Evolutionary conservation across 2,888 invertebrate genomes (phyloP).

Genomic region (Catonia carolina): DNA sequence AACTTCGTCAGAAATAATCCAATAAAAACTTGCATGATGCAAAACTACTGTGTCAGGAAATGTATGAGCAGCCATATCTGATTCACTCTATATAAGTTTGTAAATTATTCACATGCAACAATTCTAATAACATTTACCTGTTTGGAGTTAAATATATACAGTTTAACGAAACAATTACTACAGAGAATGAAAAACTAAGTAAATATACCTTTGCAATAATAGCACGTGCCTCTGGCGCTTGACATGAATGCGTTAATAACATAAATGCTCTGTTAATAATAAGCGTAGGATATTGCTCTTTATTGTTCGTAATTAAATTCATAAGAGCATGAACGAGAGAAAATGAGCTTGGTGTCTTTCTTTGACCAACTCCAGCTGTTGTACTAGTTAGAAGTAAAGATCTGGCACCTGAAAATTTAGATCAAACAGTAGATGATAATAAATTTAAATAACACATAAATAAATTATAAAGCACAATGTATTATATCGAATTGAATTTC

Average conservation of each 20-base stretch:
- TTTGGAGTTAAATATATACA: no score
- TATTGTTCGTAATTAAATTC: constrained; percentile 40
- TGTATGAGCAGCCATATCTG: no score
- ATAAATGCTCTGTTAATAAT: constrained; percentile 47
- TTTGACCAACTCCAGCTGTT: constrained; percentile 47
- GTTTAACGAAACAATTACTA: background rate
- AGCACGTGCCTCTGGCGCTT: constrained; percentile 54
- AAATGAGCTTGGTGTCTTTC: constrained; percentile 46
- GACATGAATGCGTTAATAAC: constrained; percentile 48
- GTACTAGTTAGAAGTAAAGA: constrained; percentile 48
- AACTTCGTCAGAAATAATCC: no score
- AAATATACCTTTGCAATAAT: constrained; percentile 54
- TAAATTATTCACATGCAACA: no score
- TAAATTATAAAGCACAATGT: no score
- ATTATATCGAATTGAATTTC: no score
- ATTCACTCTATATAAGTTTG: no score
- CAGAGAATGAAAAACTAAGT: constrained; percentile 24
- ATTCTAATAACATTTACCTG: no score
- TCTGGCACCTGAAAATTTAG: constrained; percentile 43
- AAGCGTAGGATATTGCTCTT: constrained; percentile 48
- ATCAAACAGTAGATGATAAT: background rate
- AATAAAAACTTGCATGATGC: no score
- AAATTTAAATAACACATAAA: no score
- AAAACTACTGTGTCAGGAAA: no score
- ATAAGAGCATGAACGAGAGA: constrained; percentile 50